Evolutionary conservation across 2,888 invertebrate genomes (phyloP).

Genomic region (Nomada goodeniana): DNA sequence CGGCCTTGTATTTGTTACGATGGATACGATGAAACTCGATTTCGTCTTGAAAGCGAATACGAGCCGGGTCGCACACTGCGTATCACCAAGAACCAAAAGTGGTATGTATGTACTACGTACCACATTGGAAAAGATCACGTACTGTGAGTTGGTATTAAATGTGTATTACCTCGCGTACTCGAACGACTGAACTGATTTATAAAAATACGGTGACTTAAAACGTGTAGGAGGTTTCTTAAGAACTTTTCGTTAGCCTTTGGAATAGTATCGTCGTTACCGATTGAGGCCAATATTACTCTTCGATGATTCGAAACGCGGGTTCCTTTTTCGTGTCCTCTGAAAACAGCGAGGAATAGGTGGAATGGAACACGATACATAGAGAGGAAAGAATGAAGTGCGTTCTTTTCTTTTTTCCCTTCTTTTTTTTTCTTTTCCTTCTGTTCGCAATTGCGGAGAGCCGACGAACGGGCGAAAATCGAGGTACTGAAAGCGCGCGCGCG

Average conservation of each 20-base stretch:
- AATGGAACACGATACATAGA: not conserved
- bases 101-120: constrained; percentile 29
- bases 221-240: not conserved
- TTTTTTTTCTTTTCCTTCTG: constrained; percentile 12
- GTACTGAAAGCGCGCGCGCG: not conserved
- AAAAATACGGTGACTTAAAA: constrained; percentile 52
- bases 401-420: constrained; percentile 15
- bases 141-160: constrained; percentile 64
- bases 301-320: not conserved
- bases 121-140: constrained; percentile 57
- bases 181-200: constrained; percentile 49
- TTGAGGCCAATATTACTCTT: not conserved
- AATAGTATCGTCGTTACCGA: not conserved
- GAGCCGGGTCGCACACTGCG: constrained; percentile 31
- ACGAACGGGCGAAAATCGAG: constrained; percentile 23
- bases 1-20: constrained; percentile 19
- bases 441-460: constrained; percentile 23
- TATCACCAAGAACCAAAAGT: constrained; percentile 21
- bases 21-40: constrained; percentile 8
- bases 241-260: not conserved
- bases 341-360: not conserved
- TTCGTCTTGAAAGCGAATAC: constrained; percentile 9
- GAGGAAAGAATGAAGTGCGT: constrained; percentile 17
- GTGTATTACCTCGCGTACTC: constrained; percentile 41
- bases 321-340: not conserved